Base-by-base conservation (phyloP, 2,797 vertebrate genomes). In the Setipinna tenuifilis region DNA sequence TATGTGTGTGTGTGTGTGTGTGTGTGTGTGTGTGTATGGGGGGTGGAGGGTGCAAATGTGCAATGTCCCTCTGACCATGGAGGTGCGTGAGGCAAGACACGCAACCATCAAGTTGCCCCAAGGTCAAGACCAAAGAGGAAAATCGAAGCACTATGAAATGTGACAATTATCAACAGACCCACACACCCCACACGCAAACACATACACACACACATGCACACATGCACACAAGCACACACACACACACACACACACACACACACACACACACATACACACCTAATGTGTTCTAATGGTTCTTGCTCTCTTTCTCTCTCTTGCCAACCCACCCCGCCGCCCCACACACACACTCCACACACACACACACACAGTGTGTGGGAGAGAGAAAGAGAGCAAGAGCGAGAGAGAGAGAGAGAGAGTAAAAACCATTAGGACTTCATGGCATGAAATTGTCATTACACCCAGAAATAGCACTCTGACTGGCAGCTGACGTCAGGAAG, bases 161-260 rank as follows among this genome's bases (percentile, higher is more conserved):
- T 62, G 61, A 4, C 21, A 11, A 23, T 23, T n/a, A 23, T 7
- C 61, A n/a, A 62, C 25, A 31, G 23, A 68, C 25, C 31, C n/a
- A 65, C n/a, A 65, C 61, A 65, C 7, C 10, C n/a, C 61, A 65
- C n/a, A 17, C 28, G 25, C 25, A 71, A 23, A 68, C 25, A 71
- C n/a, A 65, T 4, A 25, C 61, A 65, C n/a, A 65, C n/a, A 10
- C 61, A 65, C 61, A 65, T 10, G 6, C 61, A 12, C n/a, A 25
- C n/a, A 65, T 25, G 0, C 65, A 71, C 65, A 71, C 65, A 31
- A 10, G 14, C 25, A 68, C 62, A 68, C 62, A 68, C 21, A 58
- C 23, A 82, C 23, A 82, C 81, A 82, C 81, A 82, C 81, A 82
- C 23, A 58, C 81, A 31, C 50, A 82, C 81, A 57, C 81, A 54